Evolutionary conservation across 2,797 vertebrate species (phyloP), one percentile per base, ranked within the genome.

Genomic region (Pseudomugil gertrudae): DNA sequence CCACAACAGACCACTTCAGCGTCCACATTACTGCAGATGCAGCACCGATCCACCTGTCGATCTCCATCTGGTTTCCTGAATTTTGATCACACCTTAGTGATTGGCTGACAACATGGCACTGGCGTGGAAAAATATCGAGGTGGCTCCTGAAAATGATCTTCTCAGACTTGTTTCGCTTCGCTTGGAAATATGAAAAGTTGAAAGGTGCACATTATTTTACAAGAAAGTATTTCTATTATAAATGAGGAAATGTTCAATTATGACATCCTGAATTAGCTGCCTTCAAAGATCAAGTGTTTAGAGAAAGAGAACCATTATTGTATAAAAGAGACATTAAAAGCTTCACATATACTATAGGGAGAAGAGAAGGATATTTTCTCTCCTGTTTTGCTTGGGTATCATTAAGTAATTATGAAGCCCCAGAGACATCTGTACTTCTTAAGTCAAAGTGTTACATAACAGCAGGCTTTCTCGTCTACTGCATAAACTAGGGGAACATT

Each of bases 11-110:
- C n/a, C n/a, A n/a, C n/a, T n/a, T n/a, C n/a, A n/a, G n/a, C n/a
- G n/a, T n/a, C n/a, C n/a, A n/a, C n/a, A n/a, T n/a, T n/a, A n/a
- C n/a, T n/a, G n/a, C n/a, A n/a, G n/a, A n/a, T n/a, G n/a, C n/a
- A n/a, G n/a, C n/a, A n/a, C n/a, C n/a, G n/a, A n/a, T n/a, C n/a
- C n/a, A n/a, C n/a, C n/a, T n/a, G n/a, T n/a, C n/a, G n/a, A n/a
- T n/a, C n/a, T n/a, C n/a, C n/a, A n/a, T 32, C 17, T 43, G 54
- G 23, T 62, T 79, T 52, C 35, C 43, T 62, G 59, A 67, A 70
- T 80, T 73, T 70, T 67, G 76, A 85, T 72, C 66, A 76, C 56
- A 29, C 40, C 38, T 26, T 26, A 19, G 30, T 56, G 67, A 62
- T 14, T 0, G 0, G 13, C 51, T 32, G 58, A 14, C 69, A 65